A percentile compares a stretch with the other conserved stretches of the same genome.
These are phyloP conservation scores for Callyntrura sp. DNA, from an alignment of 2,888 invertebrate genomes.

Conservation along the genomic window DNA sequence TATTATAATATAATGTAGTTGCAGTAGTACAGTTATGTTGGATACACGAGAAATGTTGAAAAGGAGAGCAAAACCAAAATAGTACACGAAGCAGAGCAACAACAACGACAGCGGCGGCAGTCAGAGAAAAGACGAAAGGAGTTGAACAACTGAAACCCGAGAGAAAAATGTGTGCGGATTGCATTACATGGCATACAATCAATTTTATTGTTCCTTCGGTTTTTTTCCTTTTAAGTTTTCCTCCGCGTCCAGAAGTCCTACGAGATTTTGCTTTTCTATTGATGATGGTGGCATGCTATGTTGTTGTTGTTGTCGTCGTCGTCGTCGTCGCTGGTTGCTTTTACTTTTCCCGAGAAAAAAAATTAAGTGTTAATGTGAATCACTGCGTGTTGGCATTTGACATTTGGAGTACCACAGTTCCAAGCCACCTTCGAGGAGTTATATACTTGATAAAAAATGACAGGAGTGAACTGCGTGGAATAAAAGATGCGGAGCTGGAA, in stretches of 20 bases:
- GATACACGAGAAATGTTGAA: neutral
- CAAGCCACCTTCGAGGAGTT: no score
- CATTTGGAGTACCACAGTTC: no score
- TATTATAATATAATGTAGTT: neutral
- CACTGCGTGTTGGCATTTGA: no score
- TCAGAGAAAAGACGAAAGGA: neutral
- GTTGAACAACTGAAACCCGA: neutral
- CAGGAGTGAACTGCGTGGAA: no score
- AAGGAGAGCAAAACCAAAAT: neutral
- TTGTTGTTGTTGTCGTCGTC: neutral
- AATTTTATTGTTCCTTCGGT: constrained; percentile 42
- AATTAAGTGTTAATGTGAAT: no score
- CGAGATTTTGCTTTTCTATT: neutral
- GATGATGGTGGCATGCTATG: neutral
- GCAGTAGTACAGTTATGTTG: neutral
- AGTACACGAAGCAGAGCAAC: neutral
- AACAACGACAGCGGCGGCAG: neutral
- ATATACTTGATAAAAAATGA: no score
- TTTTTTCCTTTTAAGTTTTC: constrained; percentile 8
- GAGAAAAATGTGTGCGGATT: neutral
- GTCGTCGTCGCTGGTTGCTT: neutral
- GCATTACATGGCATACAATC: constrained; percentile 53
- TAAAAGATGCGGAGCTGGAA: no score
- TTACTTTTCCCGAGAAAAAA: no score
- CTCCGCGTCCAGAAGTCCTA: neutral